Base-by-base conservation (phyloP, 2,888 invertebrate species). In the Amiota minor region DNA sequence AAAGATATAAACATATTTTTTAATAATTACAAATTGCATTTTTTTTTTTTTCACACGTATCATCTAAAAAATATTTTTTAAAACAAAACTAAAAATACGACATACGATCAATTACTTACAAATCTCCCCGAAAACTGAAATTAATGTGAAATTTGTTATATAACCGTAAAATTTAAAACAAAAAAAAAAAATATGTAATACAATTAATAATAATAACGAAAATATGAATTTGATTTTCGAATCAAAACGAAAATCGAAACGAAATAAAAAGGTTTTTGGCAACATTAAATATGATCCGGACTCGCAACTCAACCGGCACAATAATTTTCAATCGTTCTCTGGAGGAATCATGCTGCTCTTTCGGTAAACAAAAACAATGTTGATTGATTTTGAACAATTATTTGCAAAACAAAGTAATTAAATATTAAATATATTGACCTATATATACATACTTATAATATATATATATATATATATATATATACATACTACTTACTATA, bases 321-420 rank as follows among this genome's bases (percentile, higher is more conserved):
- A 97, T 93, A 97, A 97, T 93, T 97, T 97, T 93, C 94, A 96
- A 91, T 94, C 95, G 89, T 97, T 97, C 93, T 94, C 95, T 92
- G 94, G 95, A 91, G 95, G 95, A 90, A 93, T 97, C 90, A 94
- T 97, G 93, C 93, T 97, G 89, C 94, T 97, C 89, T 97, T 97
- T 93, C 95, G 97, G 96, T 95, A 94, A 95, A 94, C 75, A 76
- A 88, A 88, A 74, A 74, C 74, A 73, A 53, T 81, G 81, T 83
- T 84, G 80, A 85, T 84, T 83, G 82, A 82, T 64, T 64, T 64
- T 64, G 23, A 83, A 81, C 80, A 83, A 85, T 81, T 84, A 81
- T 20, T 82, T 82, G 83, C 82, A 80, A 83, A 81, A 81, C 79
- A 83, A 85, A 84, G 83, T 85, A 84, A 84, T 68, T 67, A 47